phyloP scores from a whole-genome alignment of 2,113 vertebrate genomes.

The Pedetes capensis region DNA sequence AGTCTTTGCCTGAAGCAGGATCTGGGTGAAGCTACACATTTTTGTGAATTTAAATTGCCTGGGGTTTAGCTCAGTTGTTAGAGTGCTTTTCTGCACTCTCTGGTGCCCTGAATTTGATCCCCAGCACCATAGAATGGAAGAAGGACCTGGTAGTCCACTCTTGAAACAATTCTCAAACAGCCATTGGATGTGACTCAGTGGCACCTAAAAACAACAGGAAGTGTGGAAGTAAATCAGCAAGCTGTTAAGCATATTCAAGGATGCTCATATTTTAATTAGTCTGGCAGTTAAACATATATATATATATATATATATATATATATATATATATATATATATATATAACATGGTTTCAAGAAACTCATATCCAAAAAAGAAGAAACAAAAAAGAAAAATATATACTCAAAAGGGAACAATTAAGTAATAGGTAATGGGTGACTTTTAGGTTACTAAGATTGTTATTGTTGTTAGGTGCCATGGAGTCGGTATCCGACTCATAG shows the following conservation, averaged over 20 bases:
- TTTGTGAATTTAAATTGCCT: slow-evolving; percentile 7
- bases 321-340: background rate
- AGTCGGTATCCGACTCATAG: no score
- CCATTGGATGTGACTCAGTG: no score
- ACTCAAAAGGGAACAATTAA: background rate
- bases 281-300: background rate
- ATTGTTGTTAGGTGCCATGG: no score
- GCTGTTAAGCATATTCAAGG: slow-evolving; percentile 33
- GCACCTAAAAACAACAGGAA: no score
- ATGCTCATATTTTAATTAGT: slow-evolving; percentile 24
- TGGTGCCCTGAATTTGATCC: no score
- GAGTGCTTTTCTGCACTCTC: no score
- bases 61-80: no score
- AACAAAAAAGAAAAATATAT: background rate
- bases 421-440: background rate
- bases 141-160: no score
- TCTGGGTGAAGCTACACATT: background rate
- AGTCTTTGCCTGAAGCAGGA: background rate
- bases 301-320: background rate
- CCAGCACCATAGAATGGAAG: no score
- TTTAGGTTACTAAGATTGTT: background rate
- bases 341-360: slow-evolving; percentile 15
- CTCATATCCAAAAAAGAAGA: background rate
- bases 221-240: slow-evolving; percentile 9
- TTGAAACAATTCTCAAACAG: no score